Evolutionary conservation across 2,113 vertebrate genomes (phyloP), one percentile per base, ranked within the genome.

Genomic region (Daboia siamensis): DNA sequence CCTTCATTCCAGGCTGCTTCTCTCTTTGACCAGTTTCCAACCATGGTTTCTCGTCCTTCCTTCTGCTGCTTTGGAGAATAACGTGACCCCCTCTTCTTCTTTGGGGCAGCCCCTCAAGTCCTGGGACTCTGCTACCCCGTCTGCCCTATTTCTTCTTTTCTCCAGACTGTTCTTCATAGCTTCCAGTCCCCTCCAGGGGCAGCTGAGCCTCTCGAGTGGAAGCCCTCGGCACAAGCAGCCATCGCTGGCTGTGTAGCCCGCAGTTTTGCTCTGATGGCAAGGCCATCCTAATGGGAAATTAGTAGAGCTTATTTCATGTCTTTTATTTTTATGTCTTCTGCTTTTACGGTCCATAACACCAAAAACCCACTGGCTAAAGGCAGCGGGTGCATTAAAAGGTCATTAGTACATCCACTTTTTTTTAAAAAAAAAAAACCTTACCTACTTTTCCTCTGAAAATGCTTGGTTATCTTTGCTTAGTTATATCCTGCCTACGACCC

Each of bases 81-180:
- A 1, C 1, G 1, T 48, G 48, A 48, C 48, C 48, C 7, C 48
- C 48, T 48, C 6, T 1, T 48, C 48, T 8, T 48, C 48, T 48
- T 48, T 48, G 48, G 0, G 48, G 48, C 48, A 48, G 48, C 48
- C 48, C 7, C 48, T 48, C 48, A 48, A 48, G 8, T 48, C 1
- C 48, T 48, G 48, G 48, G 8, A 8, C 1, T 1, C 7, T 0
- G 1, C 48, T 8, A 48, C 8, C 48, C 1, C 1, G 48, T 48
- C 48, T 48, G 6, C 48, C 48, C 48, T 48, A 48, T 48, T 48
- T 48, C 48, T 48, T 48, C 48, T 48, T 48, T 48, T 9, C 48
- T 48, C 48, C 8, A 48, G 48, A 48, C 48, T 9, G 48, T 48
- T 7, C 48, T 48, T 48, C 48, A 48, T 7, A 48, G 48, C 6